Evolutionary conservation across 2,113 vertebrate species (phyloP).

Genomic region (Rhegmatorhina hoffmannsi): DNA sequence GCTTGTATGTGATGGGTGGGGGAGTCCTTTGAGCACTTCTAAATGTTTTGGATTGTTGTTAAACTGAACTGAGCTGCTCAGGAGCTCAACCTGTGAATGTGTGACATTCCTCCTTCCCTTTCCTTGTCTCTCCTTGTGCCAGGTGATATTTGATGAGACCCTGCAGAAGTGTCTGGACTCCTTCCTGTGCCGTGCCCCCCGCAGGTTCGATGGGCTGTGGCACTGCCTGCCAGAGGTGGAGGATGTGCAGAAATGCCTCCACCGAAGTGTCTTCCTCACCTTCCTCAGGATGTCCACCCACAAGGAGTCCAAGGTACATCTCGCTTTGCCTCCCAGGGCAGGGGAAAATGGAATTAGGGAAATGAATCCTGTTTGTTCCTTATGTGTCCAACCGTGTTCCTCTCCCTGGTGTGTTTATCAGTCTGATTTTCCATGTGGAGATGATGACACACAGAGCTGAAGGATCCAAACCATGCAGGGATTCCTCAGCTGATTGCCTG

Average conservation of each 20-base stretch:
- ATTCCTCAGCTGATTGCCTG: neutral
- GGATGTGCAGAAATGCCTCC: constrained; percentile 83
- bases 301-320: constrained; percentile 92
- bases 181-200: constrained; percentile 85
- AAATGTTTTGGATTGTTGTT: neutral
- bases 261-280: constrained; percentile 85
- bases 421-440: neutral
- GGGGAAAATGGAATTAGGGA: neutral
- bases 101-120: neutral
- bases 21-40: neutral
- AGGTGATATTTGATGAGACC: constrained; percentile 95
- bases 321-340: neutral
- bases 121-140: neutral
- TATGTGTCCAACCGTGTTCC: neutral
- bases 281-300: constrained; percentile 97
- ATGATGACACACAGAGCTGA: neutral
- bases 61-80: neutral
- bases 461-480: neutral
- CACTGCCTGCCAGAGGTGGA: constrained; percentile 75
- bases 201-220: constrained; percentile 79
- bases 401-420: neutral
- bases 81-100: accelerated
- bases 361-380: neutral
- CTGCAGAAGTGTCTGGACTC: constrained; percentile 94
- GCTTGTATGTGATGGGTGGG: neutral